Evolutionary conservation across 2,113 vertebrate species (phyloP).

Genomic region (Lathamus discolor): DNA sequence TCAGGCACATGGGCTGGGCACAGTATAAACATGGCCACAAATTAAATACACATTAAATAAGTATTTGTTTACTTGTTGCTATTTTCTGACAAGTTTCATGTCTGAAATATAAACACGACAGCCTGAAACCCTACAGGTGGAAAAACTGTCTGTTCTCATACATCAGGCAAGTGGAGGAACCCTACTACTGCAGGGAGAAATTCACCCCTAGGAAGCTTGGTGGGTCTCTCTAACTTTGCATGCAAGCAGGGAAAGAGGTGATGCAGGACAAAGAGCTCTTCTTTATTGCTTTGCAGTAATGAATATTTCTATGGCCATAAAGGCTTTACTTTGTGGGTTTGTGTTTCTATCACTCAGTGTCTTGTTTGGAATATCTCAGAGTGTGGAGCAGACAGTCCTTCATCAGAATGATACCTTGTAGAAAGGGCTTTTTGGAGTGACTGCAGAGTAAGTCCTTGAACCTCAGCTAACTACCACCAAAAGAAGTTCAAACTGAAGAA

Average conservation of each 20-base stretch:
- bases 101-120: not conserved
- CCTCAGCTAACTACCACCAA: not conserved
- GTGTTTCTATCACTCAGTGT: not conserved
- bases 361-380: not conserved
- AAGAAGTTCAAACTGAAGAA: not conserved
- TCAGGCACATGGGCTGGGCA: not conserved
- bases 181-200: not conserved
- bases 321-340: not conserved
- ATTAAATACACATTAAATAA: not conserved
- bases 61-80: not conserved
- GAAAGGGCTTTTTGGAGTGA: not conserved
- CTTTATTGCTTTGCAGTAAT: not conserved
- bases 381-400: not conserved
- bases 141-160: not conserved
- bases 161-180: not conserved
- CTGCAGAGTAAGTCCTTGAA: not conserved
- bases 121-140: not conserved
- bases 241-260: not conserved
- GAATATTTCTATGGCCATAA: not conserved
- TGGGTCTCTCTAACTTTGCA: not conserved
- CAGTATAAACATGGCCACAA: not conserved
- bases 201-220: not conserved
- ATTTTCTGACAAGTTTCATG: not conserved
- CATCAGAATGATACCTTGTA: fast-evolving
- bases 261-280: not conserved